Evolutionary conservation across 2,797 vertebrate genomes (phyloP).

Genomic region (Botia almorhae): DNA sequence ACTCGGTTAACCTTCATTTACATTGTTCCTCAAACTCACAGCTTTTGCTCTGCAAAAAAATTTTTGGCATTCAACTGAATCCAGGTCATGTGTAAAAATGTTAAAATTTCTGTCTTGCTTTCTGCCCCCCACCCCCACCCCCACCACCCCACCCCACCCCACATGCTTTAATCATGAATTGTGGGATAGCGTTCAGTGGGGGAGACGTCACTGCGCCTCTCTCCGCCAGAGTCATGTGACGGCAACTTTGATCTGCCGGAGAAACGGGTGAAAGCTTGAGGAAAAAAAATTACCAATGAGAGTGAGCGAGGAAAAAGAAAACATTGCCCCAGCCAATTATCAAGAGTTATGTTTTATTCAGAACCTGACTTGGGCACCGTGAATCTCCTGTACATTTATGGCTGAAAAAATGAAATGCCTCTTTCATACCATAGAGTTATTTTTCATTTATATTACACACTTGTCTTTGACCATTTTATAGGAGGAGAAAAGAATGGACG

Average conservation of each 20-base stretch:
- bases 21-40: neutral
- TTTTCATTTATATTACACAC: constrained; percentile 55
- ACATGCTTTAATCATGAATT: constrained; percentile 76
- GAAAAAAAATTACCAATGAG: constrained; percentile 80
- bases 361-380: constrained; percentile 51
- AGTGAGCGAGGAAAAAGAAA: constrained; percentile 65
- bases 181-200: constrained; percentile 74
- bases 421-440: constrained; percentile 48
- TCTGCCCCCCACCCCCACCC: constrained; percentile 68
- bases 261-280: constrained; percentile 75
- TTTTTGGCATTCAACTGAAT: constrained; percentile 37
- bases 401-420: constrained; percentile 44
- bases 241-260: constrained; percentile 79
- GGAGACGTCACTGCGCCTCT: constrained; percentile 71
- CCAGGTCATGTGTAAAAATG: constrained; percentile 47
- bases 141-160: constrained; percentile 64
- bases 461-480: constrained; percentile 34
- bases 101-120: constrained; percentile 45
- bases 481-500: constrained; percentile 26
- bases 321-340: constrained; percentile 73
- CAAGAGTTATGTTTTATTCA: constrained; percentile 73
- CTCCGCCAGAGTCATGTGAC: constrained; percentile 76
- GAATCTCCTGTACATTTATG: constrained; percentile 57
- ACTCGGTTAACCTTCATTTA: constrained; percentile 24
- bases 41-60: neutral